phyloP scores from a whole-genome alignment of 2,113 vertebrate genomes.

The Turdus rufiventris region DNA sequence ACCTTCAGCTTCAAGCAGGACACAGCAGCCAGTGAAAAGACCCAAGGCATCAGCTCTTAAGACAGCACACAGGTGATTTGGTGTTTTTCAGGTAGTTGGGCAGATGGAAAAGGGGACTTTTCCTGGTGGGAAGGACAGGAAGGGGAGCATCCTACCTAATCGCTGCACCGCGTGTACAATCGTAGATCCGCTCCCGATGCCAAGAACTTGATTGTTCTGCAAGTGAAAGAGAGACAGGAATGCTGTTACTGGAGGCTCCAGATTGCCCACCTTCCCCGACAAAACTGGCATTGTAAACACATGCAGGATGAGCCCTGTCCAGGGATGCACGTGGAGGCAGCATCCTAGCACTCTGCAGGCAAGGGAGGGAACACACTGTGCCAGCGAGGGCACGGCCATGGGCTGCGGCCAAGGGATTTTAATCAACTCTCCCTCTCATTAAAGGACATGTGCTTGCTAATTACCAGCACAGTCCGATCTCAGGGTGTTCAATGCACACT shows the following conservation, averaged over 20 bases:
- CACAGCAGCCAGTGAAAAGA: fast-evolving
- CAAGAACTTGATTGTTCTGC: slow-evolving; percentile 93
- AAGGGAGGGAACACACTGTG: background rate
- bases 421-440: background rate
- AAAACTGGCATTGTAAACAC: background rate
- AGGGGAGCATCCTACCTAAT: slow-evolving; percentile 77
- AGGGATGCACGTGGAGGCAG: background rate
- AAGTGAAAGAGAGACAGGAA: background rate
- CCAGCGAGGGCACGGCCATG: background rate
- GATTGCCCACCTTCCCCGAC: fast-evolving
- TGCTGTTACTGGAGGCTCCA: background rate
- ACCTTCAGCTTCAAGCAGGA: background rate
- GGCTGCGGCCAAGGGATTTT: background rate
- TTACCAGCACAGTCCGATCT: background rate
- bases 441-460: background rate
- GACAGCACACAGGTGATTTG: background rate
- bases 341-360: background rate
- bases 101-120: background rate
- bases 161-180: slow-evolving; percentile 92
- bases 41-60: fast-evolving
- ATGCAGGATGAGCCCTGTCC: background rate
- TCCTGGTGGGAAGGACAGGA: background rate
- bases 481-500: background rate
- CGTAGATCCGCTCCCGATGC: slow-evolving; percentile 95
- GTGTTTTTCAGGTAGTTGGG: background rate